Conservation (phyloP, 2,888 invertebrate genomes). For the Ceratothoa steindachneri region DNA sequence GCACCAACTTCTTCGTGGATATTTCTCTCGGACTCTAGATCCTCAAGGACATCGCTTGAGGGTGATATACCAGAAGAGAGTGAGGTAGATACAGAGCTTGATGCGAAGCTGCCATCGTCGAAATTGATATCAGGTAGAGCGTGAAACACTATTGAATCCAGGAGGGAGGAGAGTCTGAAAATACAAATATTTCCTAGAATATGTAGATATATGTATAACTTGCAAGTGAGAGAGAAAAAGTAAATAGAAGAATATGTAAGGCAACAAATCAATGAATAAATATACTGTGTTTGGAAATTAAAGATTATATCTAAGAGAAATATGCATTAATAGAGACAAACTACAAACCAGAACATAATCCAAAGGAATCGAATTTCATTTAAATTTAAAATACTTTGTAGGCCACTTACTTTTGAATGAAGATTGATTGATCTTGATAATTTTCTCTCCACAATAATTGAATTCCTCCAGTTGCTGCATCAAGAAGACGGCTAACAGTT, state of each 20-base stretch:
- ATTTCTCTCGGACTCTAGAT: background rate
- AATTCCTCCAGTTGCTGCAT: background rate
- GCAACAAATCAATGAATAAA: too few species aligned
- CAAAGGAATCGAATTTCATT: too few species aligned
- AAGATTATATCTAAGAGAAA: too few species aligned
- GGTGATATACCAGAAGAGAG: background rate
- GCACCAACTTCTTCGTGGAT: background rate
- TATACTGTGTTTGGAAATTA: too few species aligned
- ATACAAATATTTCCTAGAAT: too few species aligned
- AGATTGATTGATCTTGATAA: background rate
- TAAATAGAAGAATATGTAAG: too few species aligned
- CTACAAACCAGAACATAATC: too few species aligned
- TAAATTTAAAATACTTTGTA: too few species aligned
- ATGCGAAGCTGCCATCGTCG: background rate
- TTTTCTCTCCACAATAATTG: background rate
- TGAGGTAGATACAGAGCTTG: background rate
- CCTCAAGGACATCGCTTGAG: background rate
- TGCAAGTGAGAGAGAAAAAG: too few species aligned
- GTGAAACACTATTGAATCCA: constrained; percentile 7
- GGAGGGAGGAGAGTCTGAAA: background rate
- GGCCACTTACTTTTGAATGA: background rate
- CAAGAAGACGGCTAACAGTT: background rate
- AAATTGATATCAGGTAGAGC: background rate
- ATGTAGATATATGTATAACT: too few species aligned
- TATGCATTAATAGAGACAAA: too few species aligned